Conservation (phyloP, 2,113 vertebrate genomes). For the Zapornia atra region DNA sequence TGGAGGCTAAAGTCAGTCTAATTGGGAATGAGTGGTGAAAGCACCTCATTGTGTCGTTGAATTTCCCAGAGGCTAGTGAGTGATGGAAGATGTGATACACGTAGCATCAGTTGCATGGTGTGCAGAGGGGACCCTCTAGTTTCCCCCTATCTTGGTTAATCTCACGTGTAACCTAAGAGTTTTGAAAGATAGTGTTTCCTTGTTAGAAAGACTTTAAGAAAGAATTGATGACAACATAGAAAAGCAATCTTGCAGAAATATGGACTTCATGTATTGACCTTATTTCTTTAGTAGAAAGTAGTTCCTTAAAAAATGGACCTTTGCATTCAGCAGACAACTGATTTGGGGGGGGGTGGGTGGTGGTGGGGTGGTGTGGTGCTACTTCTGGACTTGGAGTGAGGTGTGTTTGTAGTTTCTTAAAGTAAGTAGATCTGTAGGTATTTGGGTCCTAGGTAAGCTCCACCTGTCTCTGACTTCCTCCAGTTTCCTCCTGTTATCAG, state of each 20-base stretch:
- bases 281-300: background rate
- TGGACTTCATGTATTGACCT: accelerated
- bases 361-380: too few relatives aligned
- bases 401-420: background rate
- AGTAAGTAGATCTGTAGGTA: background rate
- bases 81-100: too few relatives aligned
- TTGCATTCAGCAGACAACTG: background rate
- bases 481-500: background rate
- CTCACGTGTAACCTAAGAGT: background rate
- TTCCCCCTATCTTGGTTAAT: background rate
- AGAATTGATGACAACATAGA: background rate
- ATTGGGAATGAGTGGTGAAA: too few relatives aligned
- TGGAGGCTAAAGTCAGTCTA: too few relatives aligned
- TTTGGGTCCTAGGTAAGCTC: background rate
- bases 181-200: background rate
- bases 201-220: background rate
- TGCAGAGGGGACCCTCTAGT: background rate
- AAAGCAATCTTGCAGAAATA: background rate
- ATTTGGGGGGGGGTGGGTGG: too few relatives aligned
- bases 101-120: too few relatives aligned
- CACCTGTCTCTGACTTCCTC: background rate
- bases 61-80: too few relatives aligned
- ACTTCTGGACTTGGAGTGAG: background rate
- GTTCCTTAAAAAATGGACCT: background rate
- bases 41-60: too few relatives aligned